Percentiles rank a stretch among this genome's conserved stretches.
phyloP scores from a whole-genome alignment of 2,113 vertebrate genomes.

The Oxyruncus cristatus region DNA sequence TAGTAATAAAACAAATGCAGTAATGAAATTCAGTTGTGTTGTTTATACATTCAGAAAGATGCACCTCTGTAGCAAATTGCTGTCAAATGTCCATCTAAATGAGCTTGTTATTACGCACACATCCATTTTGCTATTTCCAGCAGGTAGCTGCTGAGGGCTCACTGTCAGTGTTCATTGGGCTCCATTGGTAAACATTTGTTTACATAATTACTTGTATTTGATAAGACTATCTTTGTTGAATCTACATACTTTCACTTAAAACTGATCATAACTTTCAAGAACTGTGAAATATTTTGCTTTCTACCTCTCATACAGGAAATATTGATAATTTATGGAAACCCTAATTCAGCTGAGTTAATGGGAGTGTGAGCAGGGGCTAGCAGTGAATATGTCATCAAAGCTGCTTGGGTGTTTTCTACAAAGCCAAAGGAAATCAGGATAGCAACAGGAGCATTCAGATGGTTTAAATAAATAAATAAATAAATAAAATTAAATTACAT shows the following conservation, averaged over 20 bases:
- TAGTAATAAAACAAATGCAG: background rate
- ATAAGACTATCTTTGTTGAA: background rate
- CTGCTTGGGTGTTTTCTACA: background rate
- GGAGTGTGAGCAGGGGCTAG: background rate
- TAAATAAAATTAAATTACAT: background rate
- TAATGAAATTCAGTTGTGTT: background rate
- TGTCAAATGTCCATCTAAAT: background rate
- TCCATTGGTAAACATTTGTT: background rate
- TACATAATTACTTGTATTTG: background rate
- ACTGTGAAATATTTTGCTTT: background rate
- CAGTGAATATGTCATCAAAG: background rate
- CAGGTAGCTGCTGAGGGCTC: background rate
- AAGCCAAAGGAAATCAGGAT: background rate
- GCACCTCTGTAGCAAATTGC: background rate
- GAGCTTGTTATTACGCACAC: background rate
- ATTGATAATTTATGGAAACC: background rate
- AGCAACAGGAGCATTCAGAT: background rate
- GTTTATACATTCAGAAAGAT: background rate
- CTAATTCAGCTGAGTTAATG: background rate
- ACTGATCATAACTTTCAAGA: background rate
- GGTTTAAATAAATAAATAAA: background rate
- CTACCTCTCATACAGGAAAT: background rate
- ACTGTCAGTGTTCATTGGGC: background rate
- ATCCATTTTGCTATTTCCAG: background rate
- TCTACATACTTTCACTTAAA: background rate